A percentile compares a stretch with the other conserved stretches of the same genome.
These are phyloP conservation scores for Metalampra italica DNA, from an alignment of 2,888 invertebrate genomes.

Conservation along the genomic window DNA sequence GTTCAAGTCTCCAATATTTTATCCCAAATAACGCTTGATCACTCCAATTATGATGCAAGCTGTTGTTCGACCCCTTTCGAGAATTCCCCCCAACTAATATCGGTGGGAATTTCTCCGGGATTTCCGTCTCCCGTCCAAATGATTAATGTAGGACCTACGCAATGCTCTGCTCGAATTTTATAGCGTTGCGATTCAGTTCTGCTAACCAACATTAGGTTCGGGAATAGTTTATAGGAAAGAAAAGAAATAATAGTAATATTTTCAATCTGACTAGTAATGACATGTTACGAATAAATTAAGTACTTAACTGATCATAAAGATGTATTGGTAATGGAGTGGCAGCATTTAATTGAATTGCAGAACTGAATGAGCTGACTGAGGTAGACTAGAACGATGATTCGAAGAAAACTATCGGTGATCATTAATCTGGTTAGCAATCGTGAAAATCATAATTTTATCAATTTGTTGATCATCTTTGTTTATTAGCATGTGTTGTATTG, in stretches of 20 bases:
- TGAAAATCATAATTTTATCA: no score
- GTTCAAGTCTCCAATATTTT: background rate
- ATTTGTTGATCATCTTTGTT: no score
- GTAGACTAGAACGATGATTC: no score
- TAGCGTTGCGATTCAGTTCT: background rate
- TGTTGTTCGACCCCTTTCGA: slow-evolving; percentile 31
- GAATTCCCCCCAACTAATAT: slow-evolving; percentile 28
- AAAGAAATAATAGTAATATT: background rate
- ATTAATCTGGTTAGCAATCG: no score
- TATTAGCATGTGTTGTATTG: no score
- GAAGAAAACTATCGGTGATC: no score
- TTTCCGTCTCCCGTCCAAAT: slow-evolving; percentile 21
- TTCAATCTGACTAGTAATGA: no score
- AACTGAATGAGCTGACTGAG: no score
- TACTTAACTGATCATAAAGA: no score
- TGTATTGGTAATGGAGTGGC: no score
- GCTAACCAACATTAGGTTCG: background rate
- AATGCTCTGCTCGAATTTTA: background rate
- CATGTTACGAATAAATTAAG: no score
- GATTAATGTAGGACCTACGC: slow-evolving; percentile 25
- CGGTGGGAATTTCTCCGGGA: slow-evolving; percentile 22
- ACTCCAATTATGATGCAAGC: slow-evolving; percentile 29
- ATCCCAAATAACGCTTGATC: slow-evolving; percentile 3
- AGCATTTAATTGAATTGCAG: no score
- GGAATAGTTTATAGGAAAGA: background rate